These are phyloP conservation scores for Ictalurus furcatus DNA, from an alignment of 2,113 vertebrate species.

Conservation along the genomic window DNA sequence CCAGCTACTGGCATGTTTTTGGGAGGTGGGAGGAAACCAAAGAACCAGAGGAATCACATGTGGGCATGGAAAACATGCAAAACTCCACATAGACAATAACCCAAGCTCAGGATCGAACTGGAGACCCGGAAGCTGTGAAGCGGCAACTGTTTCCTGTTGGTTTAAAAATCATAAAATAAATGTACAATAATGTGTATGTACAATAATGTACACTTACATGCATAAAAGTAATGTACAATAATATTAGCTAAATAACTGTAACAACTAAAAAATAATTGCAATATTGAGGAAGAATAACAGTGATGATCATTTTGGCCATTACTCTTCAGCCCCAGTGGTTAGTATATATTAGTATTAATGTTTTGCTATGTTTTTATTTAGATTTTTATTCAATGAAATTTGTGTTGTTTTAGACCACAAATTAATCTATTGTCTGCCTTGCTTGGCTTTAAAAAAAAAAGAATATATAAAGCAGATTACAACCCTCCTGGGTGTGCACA, in stretches of 20 bases:
- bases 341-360: neutral
- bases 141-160: neutral
- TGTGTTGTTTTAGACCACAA: neutral
- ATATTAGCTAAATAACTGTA: neutral
- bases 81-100: neutral
- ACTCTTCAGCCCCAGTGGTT: neutral
- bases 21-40: neutral
- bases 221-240: neutral
- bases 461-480: slow-evolving; percentile 4
- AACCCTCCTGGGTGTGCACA: slow-evolving; percentile 6
- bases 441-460: neutral
- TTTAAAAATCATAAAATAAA: neutral
- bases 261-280: neutral
- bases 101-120: neutral
- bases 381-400: neutral
- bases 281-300: neutral
- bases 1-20: neutral
- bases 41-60: neutral
- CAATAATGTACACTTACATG: neutral
- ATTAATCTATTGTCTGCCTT: neutral
- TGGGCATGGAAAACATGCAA: neutral
- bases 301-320: neutral
- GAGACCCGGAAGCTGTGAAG: neutral
- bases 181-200: neutral
- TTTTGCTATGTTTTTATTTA: neutral